phyloP scores from a whole-genome alignment of 2,888 invertebrate species.

The Yponomeuta evonymella region DNA sequence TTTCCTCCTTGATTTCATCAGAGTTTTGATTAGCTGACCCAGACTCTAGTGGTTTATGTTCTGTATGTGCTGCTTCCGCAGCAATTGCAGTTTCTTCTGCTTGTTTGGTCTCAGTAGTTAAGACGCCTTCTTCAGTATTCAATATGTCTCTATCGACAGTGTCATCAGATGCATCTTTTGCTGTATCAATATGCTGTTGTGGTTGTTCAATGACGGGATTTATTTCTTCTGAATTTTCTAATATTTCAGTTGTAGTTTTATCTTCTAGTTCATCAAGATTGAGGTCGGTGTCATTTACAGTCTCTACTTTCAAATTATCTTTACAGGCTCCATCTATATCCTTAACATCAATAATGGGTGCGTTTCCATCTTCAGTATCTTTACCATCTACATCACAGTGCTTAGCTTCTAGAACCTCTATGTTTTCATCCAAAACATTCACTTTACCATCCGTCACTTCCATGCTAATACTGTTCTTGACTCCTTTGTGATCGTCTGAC shows the following conservation, averaged over 20 bases:
- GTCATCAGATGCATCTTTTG: background rate
- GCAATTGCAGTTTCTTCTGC: conserved; percentile 23
- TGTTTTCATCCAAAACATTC: conserved; percentile 49
- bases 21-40: background rate
- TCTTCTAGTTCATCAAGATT: background rate
- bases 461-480: conserved; percentile 65
- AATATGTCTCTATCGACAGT: background rate
- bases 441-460: conserved; percentile 57
- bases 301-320: background rate
- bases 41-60: conserved; percentile 13
- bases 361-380: background rate
- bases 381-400: background rate
- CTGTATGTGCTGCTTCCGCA: conserved; percentile 14
- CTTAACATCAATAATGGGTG: background rate
- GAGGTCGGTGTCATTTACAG: background rate
- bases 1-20: background rate
- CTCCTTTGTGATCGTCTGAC: conserved; percentile 46
- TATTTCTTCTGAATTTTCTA: conserved; percentile 16
- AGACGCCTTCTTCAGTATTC: background rate
- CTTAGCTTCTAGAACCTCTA: conserved; percentile 5
- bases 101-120: conserved; percentile 16
- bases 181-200: background rate
- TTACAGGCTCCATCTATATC: background rate
- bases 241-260: conserved; percentile 4
- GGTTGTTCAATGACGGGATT: conserved; percentile 7